Evolutionary conservation across 1,140 invertebrate genomes (phyloP).

Genomic region (Venustaconcha ellipsiformis): DNA sequence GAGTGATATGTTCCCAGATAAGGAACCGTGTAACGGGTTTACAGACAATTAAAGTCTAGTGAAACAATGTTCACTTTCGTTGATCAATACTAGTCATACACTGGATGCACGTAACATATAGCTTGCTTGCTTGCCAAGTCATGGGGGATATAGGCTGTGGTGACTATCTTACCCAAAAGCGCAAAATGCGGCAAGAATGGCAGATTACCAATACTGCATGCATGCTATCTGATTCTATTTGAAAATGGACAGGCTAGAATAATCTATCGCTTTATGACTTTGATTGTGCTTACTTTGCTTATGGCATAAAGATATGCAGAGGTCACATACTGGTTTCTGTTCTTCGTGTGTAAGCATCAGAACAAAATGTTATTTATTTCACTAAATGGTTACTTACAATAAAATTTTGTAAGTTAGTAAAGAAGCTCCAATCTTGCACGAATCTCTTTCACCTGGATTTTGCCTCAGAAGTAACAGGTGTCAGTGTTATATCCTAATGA

Average conservation of each 20-base stretch:
- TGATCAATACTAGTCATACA: no score
- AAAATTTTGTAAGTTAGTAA: slow-evolving; percentile 16
- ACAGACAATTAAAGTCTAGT: no score
- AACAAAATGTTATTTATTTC: slow-evolving; percentile 6
- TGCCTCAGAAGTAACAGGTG: slow-evolving; percentile 31
- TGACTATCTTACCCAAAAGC: no score
- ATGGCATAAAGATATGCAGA: background rate
- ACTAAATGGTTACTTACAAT: no score
- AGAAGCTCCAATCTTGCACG: slow-evolving; percentile 32
- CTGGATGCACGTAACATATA: no score
- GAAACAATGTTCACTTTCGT: no score
- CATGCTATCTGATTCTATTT: slow-evolving; percentile 23
- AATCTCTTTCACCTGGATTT: slow-evolving; percentile 24
- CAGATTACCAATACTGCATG: background rate
- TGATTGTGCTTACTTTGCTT: background rate
- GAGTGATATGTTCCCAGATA: no score
- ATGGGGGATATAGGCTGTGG: no score
- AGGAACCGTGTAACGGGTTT: no score
- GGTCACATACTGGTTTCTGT: background rate
- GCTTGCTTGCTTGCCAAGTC: no score
- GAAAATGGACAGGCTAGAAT: slow-evolving; percentile 13
- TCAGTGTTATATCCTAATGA: slow-evolving; percentile 12
- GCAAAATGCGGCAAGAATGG: no score
- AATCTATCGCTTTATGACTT: slow-evolving; percentile 23
- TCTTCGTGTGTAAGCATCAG: slow-evolving; percentile 31